phyloP scores from a whole-genome alignment of 2,797 vertebrate genomes.

The Clamator glandarius region DNA sequence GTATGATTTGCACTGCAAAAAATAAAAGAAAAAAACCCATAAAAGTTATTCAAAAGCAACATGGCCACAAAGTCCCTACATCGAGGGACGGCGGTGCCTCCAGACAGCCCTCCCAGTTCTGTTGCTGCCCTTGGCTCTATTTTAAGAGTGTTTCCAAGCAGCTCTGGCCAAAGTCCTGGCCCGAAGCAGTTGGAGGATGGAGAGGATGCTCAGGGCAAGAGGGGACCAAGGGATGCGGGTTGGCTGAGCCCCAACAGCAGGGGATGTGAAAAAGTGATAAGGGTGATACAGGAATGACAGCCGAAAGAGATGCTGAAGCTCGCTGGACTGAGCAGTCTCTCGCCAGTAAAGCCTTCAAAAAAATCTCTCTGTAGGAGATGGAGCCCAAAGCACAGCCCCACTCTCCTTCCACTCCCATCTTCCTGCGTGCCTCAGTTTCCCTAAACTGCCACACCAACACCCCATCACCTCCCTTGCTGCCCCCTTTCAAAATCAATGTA shows the following conservation, averaged over 20 bases:
- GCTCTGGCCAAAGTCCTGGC: neutral
- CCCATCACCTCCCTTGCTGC: fast-evolving
- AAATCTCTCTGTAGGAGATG: fast-evolving
- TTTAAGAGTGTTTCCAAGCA: neutral
- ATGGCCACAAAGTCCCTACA: neutral
- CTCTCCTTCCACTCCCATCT: neutral
- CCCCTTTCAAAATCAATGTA: neutral
- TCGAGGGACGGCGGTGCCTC: neutral
- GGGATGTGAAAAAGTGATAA: neutral
- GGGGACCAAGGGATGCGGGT: fast-evolving
- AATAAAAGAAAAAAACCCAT: neutral
- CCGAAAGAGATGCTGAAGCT: neutral
- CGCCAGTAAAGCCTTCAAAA: neutral
- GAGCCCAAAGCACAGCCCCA: neutral
- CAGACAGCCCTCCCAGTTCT: neutral
- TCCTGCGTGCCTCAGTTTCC: neutral
- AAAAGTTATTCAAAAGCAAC: slow-evolving; percentile 23
- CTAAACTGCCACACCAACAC: neutral
- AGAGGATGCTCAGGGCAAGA: neutral
- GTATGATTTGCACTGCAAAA: fast-evolving
- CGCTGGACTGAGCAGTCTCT: fast-evolving
- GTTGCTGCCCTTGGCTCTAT: neutral
- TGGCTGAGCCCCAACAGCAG: fast-evolving
- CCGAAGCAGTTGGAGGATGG: neutral
- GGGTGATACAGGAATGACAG: fast-evolving